Conservation (phyloP, 92 coral and sea anemone genomes). For the Pocillopora grandis region DNA sequence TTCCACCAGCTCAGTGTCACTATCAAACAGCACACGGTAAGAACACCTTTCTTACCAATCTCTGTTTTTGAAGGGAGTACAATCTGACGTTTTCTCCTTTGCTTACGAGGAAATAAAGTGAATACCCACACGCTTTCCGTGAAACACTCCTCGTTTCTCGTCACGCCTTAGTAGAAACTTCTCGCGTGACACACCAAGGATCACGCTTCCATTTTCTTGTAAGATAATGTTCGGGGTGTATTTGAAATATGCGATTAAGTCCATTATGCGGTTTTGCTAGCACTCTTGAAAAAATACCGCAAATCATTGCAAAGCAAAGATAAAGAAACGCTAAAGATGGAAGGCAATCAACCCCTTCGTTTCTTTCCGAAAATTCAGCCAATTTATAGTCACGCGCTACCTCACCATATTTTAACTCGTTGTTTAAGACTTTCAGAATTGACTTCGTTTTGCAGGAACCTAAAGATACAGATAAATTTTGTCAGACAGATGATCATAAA, state of each 20-base stretch:
- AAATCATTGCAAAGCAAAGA: not conserved
- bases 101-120: too few relatives aligned
- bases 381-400: too few relatives aligned
- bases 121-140: too few relatives aligned
- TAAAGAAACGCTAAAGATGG: not conserved
- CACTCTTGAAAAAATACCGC: not conserved
- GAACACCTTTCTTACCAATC: too few relatives aligned
- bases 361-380: too few relatives aligned
- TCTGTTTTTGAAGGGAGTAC: too few relatives aligned
- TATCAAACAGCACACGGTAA: not conserved
- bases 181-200: not conserved
- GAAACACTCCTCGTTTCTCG: slow-evolving; percentile 5
- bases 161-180: not conserved
- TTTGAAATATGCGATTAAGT: not conserved
- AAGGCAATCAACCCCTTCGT: not conserved
- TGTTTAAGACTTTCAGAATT: too few relatives aligned
- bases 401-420: too few relatives aligned
- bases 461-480: too few relatives aligned
- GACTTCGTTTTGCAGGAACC: too few relatives aligned
- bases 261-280: not conserved
- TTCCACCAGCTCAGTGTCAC: not conserved
- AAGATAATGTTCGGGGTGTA: not conserved
- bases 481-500: too few relatives aligned
- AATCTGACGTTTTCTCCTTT: too few relatives aligned
- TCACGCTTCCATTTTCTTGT: not conserved